A percentile compares a stretch with the other conserved stretches of the same genome.
Evolutionary conservation across 2,797 vertebrate genomes (phyloP).

Genomic region (Neopelma chrysocephalum): DNA sequence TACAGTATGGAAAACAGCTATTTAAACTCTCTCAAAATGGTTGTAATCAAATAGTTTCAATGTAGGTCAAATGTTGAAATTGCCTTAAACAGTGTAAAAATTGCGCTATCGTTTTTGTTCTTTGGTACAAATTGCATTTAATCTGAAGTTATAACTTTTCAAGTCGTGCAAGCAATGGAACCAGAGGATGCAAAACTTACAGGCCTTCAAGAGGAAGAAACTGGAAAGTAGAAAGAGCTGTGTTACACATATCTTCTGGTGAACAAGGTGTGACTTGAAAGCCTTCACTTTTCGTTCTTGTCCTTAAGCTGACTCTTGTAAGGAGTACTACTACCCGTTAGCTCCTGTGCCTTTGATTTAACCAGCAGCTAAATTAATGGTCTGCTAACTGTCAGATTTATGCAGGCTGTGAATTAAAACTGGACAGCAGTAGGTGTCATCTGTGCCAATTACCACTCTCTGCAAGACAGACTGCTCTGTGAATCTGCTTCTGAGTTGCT

Average conservation of each 20-base stretch:
- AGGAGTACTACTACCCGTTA: not conserved
- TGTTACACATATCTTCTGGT: not conserved
- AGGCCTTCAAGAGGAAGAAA: not conserved
- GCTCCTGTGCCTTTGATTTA: not conserved
- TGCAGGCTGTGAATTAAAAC: not conserved
- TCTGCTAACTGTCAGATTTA: not conserved
- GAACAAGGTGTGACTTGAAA: not conserved
- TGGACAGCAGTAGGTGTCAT: not conserved
- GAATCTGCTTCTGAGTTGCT: not conserved
- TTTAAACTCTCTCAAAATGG: not conserved
- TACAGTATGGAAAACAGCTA: not conserved
- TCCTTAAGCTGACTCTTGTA: not conserved
- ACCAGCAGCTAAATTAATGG: not conserved
- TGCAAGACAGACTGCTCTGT: not conserved
- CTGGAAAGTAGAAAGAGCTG: not conserved
- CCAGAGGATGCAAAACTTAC: not conserved
- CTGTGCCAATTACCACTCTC: not conserved
- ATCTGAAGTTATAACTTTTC: not conserved
- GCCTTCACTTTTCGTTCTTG: not conserved
- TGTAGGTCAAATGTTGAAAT: not conserved
- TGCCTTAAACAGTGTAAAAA: not conserved
- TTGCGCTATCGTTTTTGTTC: fast-evolving
- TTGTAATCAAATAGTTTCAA: not conserved
- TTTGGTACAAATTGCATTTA: not conserved
- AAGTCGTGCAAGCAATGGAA: not conserved